Conservation (phyloP, 2,888 invertebrate species). For the Drosophila prolongata region DNA sequence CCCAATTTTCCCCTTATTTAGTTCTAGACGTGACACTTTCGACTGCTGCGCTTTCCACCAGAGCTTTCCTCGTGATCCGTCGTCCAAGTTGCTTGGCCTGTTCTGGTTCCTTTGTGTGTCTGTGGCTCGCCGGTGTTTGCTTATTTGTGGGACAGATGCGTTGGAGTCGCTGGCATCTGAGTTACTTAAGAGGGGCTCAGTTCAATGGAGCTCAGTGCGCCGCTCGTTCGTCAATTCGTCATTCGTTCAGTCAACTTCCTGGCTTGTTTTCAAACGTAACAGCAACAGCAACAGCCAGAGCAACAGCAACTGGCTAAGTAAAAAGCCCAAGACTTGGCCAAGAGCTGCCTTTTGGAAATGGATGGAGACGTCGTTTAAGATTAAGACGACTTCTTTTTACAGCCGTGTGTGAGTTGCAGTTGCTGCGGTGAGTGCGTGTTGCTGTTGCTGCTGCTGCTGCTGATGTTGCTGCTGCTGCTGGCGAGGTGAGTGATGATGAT, state of each 20-base stretch:
- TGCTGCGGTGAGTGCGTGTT: constrained; percentile 50
- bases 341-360: constrained; percentile 67
- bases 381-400: constrained; percentile 81
- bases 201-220: constrained; percentile 34
- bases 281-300: too few species aligned
- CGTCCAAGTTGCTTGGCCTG: constrained; percentile 13
- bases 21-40: constrained; percentile 80
- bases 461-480: constrained; percentile 42
- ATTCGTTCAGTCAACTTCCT: constrained; percentile 63
- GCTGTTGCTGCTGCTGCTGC: constrained; percentile 32
- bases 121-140: constrained; percentile 29
- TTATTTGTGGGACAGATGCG: constrained; percentile 62
- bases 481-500: constrained; percentile 79
- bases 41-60: constrained; percentile 74
- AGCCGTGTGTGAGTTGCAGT: constrained; percentile 61
- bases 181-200: constrained; percentile 42
- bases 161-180: constrained; percentile 61
- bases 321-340: constrained; percentile 60
- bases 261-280: constrained; percentile 71
- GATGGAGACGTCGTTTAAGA: constrained; percentile 81
- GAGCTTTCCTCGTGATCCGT: constrained; percentile 10
- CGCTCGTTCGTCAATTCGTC: constrained; percentile 64
- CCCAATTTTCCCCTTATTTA: constrained; percentile 81
- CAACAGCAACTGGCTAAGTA: constrained; percentile 14
- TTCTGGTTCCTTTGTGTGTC: constrained; percentile 56